Percentiles rank a stretch among this genome's conserved stretches.
phyloP scores from a whole-genome alignment of 2,797 vertebrate species.

The Chromis chromis region DNA sequence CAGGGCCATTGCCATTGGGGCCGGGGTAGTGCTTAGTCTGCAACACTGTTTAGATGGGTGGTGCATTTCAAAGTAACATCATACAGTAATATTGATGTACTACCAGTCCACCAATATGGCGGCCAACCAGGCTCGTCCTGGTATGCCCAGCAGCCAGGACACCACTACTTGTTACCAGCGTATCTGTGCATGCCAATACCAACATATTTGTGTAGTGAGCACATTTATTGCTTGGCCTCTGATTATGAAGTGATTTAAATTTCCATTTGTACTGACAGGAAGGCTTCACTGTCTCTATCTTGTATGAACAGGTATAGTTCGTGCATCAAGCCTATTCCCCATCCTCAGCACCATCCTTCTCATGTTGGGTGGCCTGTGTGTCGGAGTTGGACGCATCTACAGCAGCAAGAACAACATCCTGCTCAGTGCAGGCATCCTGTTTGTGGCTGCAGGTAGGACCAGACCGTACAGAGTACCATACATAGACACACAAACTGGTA shows the following conservation, averaged over 20 bases:
- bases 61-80: no score
- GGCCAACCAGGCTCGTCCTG: no score
- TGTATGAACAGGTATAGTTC: slow-evolving; percentile 88
- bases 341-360: slow-evolving; percentile 95
- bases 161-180: no score
- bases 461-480: background rate
- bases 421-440: slow-evolving; percentile 95
- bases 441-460: slow-evolving; percentile 92
- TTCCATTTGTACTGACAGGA: background rate
- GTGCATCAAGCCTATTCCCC: slow-evolving; percentile 95
- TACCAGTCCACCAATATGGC: no score
- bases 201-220: background rate
- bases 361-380: slow-evolving; percentile 93
- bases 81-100: no score
- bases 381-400: slow-evolving; percentile 91
- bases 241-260: background rate
- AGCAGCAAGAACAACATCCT: slow-evolving; percentile 94
- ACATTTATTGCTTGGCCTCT: no score
- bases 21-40: no score
- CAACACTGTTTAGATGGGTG: no score
- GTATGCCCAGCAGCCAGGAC: no score
- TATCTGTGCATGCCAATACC: no score
- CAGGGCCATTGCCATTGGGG: no score
- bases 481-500: slow-evolving; percentile 2
- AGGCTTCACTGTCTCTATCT: slow-evolving; percentile 7